These are phyloP conservation scores for Ochotona princeps DNA, from an alignment of 2,113 vertebrate genomes.

Conservation along the genomic window DNA sequence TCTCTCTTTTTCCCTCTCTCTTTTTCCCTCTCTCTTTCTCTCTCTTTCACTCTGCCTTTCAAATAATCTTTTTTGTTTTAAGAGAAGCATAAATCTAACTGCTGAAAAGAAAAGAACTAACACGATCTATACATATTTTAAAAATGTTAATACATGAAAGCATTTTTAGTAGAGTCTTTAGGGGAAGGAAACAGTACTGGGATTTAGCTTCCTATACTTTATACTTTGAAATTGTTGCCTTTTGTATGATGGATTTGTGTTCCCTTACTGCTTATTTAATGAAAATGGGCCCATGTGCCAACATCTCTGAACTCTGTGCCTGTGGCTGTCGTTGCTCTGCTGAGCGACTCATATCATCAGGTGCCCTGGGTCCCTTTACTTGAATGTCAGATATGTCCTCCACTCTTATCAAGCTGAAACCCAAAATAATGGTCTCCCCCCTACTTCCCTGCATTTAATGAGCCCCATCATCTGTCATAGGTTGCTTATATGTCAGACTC, in stretches of 20 bases:
- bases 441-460: no score
- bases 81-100: slow-evolving; percentile 11
- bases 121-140: neutral
- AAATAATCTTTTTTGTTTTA: no score
- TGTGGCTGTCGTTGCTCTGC: neutral
- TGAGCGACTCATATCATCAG: neutral
- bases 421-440: neutral
- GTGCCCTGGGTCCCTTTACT: neutral
- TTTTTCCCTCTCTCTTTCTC: no score
- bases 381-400: neutral
- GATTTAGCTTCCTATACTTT: neutral
- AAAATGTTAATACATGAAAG: neutral
- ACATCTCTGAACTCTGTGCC: neutral
- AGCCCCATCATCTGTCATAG: neutral
- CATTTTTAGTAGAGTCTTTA: neutral
- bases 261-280: neutral
- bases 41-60: no score
- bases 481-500: neutral
- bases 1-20: no score
- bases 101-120: slow-evolving; percentile 1
- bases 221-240: neutral
- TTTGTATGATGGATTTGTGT: neutral
- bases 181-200: neutral
- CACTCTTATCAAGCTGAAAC: neutral
- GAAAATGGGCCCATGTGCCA: neutral